Evolutionary conservation across 2,888 invertebrate genomes (phyloP).

Genomic region (Nineta flava): DNA sequence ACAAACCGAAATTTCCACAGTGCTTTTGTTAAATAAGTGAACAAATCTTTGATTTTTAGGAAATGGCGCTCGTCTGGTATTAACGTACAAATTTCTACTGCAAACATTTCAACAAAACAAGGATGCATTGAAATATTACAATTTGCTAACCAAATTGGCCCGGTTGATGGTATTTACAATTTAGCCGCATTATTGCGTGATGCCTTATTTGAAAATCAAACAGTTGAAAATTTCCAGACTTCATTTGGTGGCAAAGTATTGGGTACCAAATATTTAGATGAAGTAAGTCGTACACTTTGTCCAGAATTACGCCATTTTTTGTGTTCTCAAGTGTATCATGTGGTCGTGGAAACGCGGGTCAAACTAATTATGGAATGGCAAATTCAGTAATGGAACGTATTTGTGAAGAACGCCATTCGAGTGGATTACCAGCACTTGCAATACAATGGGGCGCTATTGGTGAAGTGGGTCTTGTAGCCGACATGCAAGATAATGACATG

Average conservation of each 20-base stretch:
- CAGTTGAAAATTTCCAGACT: conserved; percentile 44
- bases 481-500: conserved; percentile 30
- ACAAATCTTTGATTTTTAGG: conserved; percentile 24
- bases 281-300: conserved; percentile 39
- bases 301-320: conserved; percentile 51
- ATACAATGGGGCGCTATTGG: conserved; percentile 91
- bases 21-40: too few relatives aligned
- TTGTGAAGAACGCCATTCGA: conserved; percentile 52
- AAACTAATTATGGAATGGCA: conserved; percentile 80
- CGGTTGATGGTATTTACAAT: conserved; percentile 76
- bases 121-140: conserved; percentile 57
- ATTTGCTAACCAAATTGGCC: conserved; percentile 44
- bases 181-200: conserved; percentile 70
- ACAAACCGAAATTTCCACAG: too few relatives aligned
- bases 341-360: conserved; percentile 82
- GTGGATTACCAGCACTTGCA: conserved; percentile 63
- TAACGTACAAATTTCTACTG: conserved; percentile 47
- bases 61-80: conserved; percentile 58
- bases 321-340: conserved; percentile 85
- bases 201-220: conserved; percentile 62
- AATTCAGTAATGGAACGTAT: conserved; percentile 84
- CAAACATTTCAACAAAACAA: conserved; percentile 49
- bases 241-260: conserved; percentile 63
- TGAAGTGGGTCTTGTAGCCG: conserved; percentile 56
- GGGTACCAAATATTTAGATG: conserved; percentile 67